A percentile compares a stretch with the other conserved stretches of the same genome.
phyloP scores from a whole-genome alignment of 2,888 invertebrate genomes.

The Leucophora obtusa region DNA sequence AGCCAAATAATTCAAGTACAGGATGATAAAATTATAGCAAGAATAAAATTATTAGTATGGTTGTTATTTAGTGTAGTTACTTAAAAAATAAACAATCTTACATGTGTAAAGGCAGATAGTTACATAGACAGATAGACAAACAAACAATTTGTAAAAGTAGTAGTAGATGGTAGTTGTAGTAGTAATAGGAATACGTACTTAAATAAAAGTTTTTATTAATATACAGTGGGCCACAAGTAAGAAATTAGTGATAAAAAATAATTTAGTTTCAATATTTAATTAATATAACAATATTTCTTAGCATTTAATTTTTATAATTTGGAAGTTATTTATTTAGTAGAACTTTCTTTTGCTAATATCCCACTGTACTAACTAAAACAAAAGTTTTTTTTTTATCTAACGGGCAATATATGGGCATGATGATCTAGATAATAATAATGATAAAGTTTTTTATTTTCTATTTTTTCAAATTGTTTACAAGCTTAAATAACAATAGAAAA shows the following conservation, averaged over 20 bases:
- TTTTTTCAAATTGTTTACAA: constrained; percentile 45
- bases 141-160: constrained; percentile 16
- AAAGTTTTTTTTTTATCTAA: constrained; percentile 15
- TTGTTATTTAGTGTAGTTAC: constrained; percentile 18
- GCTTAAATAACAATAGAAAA: constrained; percentile 22
- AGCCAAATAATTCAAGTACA: constrained; percentile 15
- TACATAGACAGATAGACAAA: constrained; percentile 6
- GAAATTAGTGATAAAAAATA: neutral
- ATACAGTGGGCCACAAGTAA: constrained; percentile 13
- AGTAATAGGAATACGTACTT: constrained; percentile 12
- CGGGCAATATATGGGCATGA: constrained; percentile 46
- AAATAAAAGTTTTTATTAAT: constrained; percentile 16
- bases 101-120: neutral
- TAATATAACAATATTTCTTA: neutral
- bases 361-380: constrained; percentile 21
- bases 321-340: too few species aligned
- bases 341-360: neutral
- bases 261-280: neutral
- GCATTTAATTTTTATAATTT: too few species aligned
- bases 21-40: constrained; percentile 28
- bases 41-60: constrained; percentile 22
- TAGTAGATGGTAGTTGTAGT: neutral
- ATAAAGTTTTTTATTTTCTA: constrained; percentile 48
- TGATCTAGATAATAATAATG: constrained; percentile 42
- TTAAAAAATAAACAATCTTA: constrained; percentile 34